Percentiles rank a stretch among this genome's conserved stretches.
Conservation (phyloP, 2,888 invertebrate genomes). For the Spisula solida region DNA sequence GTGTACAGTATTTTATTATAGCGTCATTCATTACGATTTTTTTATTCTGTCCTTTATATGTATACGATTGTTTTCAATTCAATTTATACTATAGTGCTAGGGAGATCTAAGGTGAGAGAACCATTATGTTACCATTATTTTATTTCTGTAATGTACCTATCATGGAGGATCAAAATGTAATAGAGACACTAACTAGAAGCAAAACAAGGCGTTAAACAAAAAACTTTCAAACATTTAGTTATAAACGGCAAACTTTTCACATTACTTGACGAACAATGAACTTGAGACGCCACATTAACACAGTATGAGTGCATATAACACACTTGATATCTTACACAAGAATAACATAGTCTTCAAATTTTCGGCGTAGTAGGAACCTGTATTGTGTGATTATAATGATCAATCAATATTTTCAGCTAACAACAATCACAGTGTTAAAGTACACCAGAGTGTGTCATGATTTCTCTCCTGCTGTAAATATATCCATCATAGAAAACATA, state of each 20-base stretch:
- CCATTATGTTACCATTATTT: too few species aligned
- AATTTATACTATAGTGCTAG: neutral
- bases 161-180: neutral
- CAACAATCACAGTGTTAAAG: neutral
- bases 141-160: neutral
- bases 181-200: neutral
- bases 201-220: conserved; percentile 19
- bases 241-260: conserved; percentile 25
- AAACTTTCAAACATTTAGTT: conserved; percentile 6
- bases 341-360: conserved; percentile 61
- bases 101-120: too few species aligned
- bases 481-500: too few species aligned
- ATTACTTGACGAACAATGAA: conserved; percentile 29
- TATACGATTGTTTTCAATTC: too few species aligned
- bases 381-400: conserved; percentile 1
- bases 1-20: too few species aligned
- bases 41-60: too few species aligned
- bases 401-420: neutral
- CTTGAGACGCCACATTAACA: conserved; percentile 21
- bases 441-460: too few species aligned
- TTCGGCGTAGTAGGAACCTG: conserved; percentile 59
- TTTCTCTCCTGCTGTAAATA: too few species aligned
- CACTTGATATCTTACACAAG: conserved; percentile 58
- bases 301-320: conserved; percentile 19
- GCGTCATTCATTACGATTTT: too few species aligned